Evolutionary conservation across 1,140 invertebrate species (phyloP).

Genomic region (Lycorma delicatula): DNA sequence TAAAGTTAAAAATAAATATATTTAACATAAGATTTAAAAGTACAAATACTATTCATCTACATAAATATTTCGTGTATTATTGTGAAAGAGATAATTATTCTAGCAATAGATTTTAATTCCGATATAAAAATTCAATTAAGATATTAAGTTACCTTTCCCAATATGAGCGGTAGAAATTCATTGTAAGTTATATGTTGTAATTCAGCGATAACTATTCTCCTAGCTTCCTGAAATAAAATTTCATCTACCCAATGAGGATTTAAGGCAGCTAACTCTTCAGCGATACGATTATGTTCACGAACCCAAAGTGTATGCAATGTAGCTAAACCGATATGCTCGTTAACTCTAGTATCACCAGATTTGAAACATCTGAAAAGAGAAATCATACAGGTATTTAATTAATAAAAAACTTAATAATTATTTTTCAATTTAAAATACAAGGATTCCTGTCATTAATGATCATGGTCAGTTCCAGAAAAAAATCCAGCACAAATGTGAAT

Average conservation of each 20-base stretch:
- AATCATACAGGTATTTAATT: background rate
- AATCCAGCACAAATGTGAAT: no score
- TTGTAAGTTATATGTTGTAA: slow-evolving; percentile 82
- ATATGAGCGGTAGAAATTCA: slow-evolving; percentile 74
- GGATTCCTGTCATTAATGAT: no score
- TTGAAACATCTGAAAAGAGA: slow-evolving; percentile 28
- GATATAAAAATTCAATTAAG: no score
- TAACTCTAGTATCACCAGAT: slow-evolving; percentile 62
- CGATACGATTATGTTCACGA: slow-evolving; percentile 81
- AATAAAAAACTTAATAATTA: background rate
- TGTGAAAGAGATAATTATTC: no score
- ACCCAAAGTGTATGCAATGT: slow-evolving; percentile 72
- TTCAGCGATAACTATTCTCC: slow-evolving; percentile 71
- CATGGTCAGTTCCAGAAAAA: no score
- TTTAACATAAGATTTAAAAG: no score
- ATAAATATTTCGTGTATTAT: no score
- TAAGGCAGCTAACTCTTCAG: slow-evolving; percentile 46
- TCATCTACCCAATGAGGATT: slow-evolving; percentile 69
- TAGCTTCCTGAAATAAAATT: slow-evolving; percentile 65
- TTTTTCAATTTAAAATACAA: no score
- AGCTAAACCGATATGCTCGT: slow-evolving; percentile 75
- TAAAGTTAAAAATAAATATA: no score
- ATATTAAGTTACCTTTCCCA: slow-evolving; percentile 51
- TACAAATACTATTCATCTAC: no score
- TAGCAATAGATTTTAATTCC: no score